phyloP scores from a whole-genome alignment of 1,140 invertebrate species.

The Hermetia illucens region DNA sequence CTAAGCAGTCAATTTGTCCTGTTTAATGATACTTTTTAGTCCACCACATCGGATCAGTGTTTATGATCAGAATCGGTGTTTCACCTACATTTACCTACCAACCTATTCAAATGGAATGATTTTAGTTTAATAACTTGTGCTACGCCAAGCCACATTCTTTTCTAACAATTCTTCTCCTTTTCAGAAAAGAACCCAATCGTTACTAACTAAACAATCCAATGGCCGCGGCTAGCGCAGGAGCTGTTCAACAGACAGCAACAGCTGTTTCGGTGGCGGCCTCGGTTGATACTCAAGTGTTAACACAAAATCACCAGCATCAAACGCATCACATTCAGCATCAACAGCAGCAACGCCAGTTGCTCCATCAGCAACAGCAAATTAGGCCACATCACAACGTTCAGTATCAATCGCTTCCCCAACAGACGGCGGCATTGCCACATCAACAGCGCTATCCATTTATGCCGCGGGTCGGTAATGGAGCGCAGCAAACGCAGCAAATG shows the following conservation, averaged over 20 bases:
- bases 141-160: too few species aligned
- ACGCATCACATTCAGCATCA: slow-evolving; percentile 5
- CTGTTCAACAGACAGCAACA: slow-evolving; percentile 18
- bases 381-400: too few species aligned
- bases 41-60: too few species aligned
- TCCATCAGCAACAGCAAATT: slow-evolving; percentile 18
- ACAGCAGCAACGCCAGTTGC: slow-evolving; percentile 8
- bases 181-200: too few species aligned
- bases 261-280: not conserved
- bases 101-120: too few species aligned
- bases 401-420: too few species aligned
- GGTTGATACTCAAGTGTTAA: not conserved
- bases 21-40: too few species aligned
- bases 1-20: too few species aligned
- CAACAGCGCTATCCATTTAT: slow-evolving; percentile 7
- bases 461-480: not conserved
- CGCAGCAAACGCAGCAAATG: slow-evolving; percentile 9
- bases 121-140: too few species aligned
- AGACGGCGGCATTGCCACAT: slow-evolving; percentile 3
- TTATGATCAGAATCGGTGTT: too few species aligned
- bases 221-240: slow-evolving; percentile 26
- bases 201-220: slow-evolving; percentile 12
- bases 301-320: slow-evolving; percentile 3
- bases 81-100: too few species aligned
- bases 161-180: too few species aligned